Evolutionary conservation across 2,113 vertebrate species (phyloP).

Genomic region (Monarcha castaneiventris): DNA sequence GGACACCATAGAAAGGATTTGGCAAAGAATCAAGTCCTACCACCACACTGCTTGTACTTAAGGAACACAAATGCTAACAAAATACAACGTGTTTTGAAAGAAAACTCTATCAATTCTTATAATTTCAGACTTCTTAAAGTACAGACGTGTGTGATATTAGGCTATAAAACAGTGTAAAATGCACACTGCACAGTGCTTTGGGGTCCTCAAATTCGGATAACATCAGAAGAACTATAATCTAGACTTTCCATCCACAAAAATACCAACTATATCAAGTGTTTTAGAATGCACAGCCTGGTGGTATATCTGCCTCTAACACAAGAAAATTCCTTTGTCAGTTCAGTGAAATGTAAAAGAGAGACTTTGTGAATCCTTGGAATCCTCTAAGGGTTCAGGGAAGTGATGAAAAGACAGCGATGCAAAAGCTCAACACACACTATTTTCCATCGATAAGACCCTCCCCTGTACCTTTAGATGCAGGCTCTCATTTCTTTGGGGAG

Average conservation of each 20-base stretch:
- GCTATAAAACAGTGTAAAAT: not conserved
- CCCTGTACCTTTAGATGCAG: not conserved
- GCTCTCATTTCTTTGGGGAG: not conserved
- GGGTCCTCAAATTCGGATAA: not conserved
- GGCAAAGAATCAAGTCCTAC: not conserved
- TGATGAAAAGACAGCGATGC: not conserved
- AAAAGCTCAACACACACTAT: not conserved
- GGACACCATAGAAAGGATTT: not conserved
- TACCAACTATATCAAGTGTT: not conserved
- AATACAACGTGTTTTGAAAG: not conserved
- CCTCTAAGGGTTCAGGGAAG: not conserved
- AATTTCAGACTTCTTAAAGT: not conserved
- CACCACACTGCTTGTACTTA: not conserved
- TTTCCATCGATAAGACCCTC: not conserved
- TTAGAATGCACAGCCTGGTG: not conserved
- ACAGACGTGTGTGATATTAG: not conserved
- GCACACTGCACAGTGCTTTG: not conserved
- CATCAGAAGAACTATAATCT: not conserved
- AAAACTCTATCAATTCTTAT: not conserved
- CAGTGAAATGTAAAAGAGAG: not conserved
- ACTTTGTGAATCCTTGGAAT: not conserved
- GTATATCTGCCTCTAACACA: not conserved
- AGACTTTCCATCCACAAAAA: not conserved
- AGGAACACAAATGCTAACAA: not conserved
- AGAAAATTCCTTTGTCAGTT: not conserved